These are phyloP conservation scores for Strigamia transsilvanica DNA, from an alignment of 2,888 invertebrate species.

Conservation along the genomic window DNA sequence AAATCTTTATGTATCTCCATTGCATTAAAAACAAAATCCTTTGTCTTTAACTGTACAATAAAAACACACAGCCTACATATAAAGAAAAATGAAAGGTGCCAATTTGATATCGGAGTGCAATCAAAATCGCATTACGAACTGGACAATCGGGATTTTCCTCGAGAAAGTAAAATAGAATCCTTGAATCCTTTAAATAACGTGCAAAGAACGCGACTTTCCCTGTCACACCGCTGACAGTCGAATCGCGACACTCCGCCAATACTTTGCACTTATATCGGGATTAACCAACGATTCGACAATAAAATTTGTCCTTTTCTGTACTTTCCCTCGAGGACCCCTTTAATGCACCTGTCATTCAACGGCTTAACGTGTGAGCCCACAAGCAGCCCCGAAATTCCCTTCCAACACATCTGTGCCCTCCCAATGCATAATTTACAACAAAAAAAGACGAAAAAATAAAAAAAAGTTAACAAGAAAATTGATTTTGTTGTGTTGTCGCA, in stretches of 20 bases:
- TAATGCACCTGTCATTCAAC: conserved; percentile 38
- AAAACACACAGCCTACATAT: too few relatives aligned
- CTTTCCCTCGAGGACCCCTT: not conserved
- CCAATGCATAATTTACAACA: not conserved
- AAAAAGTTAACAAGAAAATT: not conserved
- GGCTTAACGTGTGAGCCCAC: not conserved
- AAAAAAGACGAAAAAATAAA: not conserved
- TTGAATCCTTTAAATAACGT: too few relatives aligned
- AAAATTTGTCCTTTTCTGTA: conserved; percentile 6
- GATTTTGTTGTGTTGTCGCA: not conserved
- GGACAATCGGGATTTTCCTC: too few relatives aligned
- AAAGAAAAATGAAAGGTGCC: too few relatives aligned
- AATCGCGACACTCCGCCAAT: not conserved
- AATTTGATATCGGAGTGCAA: too few relatives aligned
- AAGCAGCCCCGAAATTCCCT: not conserved
- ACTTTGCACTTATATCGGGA: conserved; percentile 6
- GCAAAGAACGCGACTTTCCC: not conserved
- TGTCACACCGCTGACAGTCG: not conserved
- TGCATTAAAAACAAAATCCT: too few relatives aligned
- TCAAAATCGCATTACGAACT: too few relatives aligned
- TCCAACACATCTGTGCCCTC: not conserved
- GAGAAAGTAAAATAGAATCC: too few relatives aligned
- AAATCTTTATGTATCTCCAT: too few relatives aligned
- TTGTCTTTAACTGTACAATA: too few relatives aligned
- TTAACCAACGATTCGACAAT: conserved; percentile 22